Evolutionary conservation across 1,140 invertebrate species (phyloP).

Genomic region (Lasioglossum baleicum): DNA sequence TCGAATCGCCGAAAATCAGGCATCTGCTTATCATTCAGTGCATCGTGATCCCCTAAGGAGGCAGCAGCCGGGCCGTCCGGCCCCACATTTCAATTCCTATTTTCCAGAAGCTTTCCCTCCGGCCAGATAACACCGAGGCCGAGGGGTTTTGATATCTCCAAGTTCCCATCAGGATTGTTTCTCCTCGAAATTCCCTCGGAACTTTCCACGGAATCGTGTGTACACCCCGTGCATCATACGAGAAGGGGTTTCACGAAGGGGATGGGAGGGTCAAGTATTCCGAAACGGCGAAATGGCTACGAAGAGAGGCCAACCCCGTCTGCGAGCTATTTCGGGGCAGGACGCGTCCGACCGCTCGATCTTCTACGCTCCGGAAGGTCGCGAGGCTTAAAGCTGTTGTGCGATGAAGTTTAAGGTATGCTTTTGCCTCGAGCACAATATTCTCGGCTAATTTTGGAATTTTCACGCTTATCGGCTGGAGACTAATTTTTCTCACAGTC

Average conservation of each 20-base stretch:
- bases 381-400: too few relatives aligned
- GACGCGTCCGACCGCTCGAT: background rate
- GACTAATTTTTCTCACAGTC: too few relatives aligned
- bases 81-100: constrained; percentile 33
- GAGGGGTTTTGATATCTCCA: constrained; percentile 10
- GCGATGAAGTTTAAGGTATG: too few relatives aligned
- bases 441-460: too few relatives aligned
- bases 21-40: background rate
- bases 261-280: background rate
- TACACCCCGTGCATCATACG: background rate
- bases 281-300: background rate
- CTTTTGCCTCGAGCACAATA: too few relatives aligned
- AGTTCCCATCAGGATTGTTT: constrained; percentile 21
- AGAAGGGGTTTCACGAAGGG: background rate
- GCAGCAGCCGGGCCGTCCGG: background rate
- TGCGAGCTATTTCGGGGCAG: background rate
- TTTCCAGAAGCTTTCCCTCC: constrained; percentile 17
- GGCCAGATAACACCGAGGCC: constrained; percentile 9
- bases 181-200: background rate
- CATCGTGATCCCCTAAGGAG: constrained; percentile 1
- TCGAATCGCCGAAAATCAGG: too few relatives aligned
- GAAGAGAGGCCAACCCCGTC: too few relatives aligned
- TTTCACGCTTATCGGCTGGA: too few relatives aligned
- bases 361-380: background rate
- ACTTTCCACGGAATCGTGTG: background rate